These are phyloP conservation scores for Phaonia tiefii DNA, from an alignment of 2,888 invertebrate species.

Conservation along the genomic window DNA sequence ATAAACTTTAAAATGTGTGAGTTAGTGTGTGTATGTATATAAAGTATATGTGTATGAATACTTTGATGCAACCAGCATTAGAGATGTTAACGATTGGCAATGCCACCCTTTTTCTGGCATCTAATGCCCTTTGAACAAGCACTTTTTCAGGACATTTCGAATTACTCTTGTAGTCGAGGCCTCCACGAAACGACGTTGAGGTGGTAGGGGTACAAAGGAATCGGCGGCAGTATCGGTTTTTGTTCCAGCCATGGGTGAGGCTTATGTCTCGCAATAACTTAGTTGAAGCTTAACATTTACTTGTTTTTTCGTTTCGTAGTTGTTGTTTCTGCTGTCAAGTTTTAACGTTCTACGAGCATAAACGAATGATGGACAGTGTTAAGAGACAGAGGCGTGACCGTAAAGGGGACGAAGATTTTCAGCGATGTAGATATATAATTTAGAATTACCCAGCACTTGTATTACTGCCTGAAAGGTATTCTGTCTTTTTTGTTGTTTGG, in stretches of 20 bases:
- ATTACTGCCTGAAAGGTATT: too few species aligned
- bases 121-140: conserved; percentile 54
- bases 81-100: conserved; percentile 59
- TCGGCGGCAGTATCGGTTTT: conserved; percentile 40
- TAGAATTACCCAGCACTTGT: too few species aligned
- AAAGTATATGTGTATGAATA: conserved; percentile 39
- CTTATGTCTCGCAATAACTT: conserved; percentile 65
- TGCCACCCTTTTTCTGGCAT: conserved; percentile 41
- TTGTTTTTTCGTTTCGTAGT: conserved; percentile 44
- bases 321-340: conserved; percentile 55
- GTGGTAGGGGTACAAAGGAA: conserved; percentile 33
- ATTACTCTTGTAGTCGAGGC: not conserved
- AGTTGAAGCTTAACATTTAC: conserved; percentile 59
- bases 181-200: conserved; percentile 11
- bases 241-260: conserved; percentile 56
- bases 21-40: conserved; percentile 20
- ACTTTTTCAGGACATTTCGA: conserved; percentile 20
- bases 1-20: too few species aligned
- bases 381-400: conserved; percentile 49
- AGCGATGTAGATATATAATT: too few species aligned
- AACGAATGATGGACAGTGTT: conserved; percentile 62
- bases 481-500: too few species aligned
- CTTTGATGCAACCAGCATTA: conserved; percentile 63
- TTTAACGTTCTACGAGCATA: conserved; percentile 53
- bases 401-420: not conserved